Evolutionary conservation across 2,888 invertebrate genomes (phyloP).

Genomic region (Troides oblongomaculatus): DNA sequence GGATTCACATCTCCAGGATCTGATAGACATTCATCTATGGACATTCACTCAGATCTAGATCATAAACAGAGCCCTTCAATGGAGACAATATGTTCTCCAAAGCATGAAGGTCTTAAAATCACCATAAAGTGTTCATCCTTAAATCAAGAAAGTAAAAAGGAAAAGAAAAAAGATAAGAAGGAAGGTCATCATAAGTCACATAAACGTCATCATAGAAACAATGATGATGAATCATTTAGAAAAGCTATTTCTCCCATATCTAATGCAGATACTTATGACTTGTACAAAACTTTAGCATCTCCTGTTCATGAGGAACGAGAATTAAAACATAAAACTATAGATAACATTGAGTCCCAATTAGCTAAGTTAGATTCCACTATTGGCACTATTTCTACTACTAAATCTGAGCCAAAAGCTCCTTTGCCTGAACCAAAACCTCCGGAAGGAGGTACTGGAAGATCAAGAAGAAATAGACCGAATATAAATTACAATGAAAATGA

Average conservation of each 20-base stretch:
- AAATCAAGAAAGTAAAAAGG: constrained; percentile 65
- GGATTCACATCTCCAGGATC: constrained; percentile 78
- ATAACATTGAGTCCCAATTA: constrained; percentile 66
- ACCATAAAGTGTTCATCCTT: constrained; percentile 73
- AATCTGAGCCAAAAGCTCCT: constrained; percentile 60
- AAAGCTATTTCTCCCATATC: constrained; percentile 74
- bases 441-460: constrained; percentile 60
- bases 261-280: constrained; percentile 73
- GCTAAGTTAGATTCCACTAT: constrained; percentile 60
- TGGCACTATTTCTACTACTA: constrained; percentile 47
- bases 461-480: constrained; percentile 72
- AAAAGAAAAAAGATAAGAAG: constrained; percentile 74
- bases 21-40: constrained; percentile 74
- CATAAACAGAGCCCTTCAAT: constrained; percentile 67
- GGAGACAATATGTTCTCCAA: constrained; percentile 73
- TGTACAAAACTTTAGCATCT: constrained; percentile 76
- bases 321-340: constrained; percentile 42
- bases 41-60: constrained; percentile 70
- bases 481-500: constrained; percentile 80
- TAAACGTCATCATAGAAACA: constrained; percentile 69
- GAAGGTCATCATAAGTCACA: constrained; percentile 76
- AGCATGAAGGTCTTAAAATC: constrained; percentile 76
- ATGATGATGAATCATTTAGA: constrained; percentile 61
- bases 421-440: constrained; percentile 70
- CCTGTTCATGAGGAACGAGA: constrained; percentile 62